Evolutionary conservation across 2,888 invertebrate genomes (phyloP).

Genomic region (Tenodera sinensis): DNA sequence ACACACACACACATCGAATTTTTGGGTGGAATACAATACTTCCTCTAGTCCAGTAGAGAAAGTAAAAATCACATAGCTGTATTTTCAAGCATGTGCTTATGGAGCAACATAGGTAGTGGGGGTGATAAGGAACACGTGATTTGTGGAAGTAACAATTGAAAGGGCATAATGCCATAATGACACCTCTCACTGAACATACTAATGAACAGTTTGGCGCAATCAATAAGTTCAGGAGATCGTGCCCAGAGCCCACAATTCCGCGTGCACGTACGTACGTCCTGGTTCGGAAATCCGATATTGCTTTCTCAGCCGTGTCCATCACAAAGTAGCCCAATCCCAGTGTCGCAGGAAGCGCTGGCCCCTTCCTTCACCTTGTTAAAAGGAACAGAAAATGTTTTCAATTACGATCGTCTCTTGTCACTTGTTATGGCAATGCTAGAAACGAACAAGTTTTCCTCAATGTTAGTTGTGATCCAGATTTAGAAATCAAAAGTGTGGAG

Average conservation of each 20-base stretch:
- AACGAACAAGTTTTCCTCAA: not conserved
- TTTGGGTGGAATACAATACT: no score
- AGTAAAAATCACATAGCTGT: no score
- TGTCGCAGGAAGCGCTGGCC: not conserved
- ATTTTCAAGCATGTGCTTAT: no score
- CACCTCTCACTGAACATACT: not conserved
- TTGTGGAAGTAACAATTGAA: no score
- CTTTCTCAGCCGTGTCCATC: not conserved
- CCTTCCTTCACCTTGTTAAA: not conserved
- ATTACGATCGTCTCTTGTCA: not conserved
- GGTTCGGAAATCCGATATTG: conserved; percentile 4
- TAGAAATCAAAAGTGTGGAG: no score
- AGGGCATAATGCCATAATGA: not conserved
- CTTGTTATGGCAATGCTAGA: not conserved
- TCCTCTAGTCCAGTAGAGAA: no score
- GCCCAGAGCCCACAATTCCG: not conserved
- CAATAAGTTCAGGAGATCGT: not conserved
- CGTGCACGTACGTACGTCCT: not conserved
- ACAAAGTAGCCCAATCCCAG: not conserved
- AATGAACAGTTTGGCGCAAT: not conserved
- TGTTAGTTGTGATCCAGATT: no score
- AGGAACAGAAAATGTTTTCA: not conserved
- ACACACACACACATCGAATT: no score
- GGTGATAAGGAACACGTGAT: no score
- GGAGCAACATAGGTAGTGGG: no score